Evolutionary conservation across 92 coral and sea anemone genomes (phyloP), one percentile per base, ranked within the genome.

Genomic region (Chrysogorgia sp.): DNA sequence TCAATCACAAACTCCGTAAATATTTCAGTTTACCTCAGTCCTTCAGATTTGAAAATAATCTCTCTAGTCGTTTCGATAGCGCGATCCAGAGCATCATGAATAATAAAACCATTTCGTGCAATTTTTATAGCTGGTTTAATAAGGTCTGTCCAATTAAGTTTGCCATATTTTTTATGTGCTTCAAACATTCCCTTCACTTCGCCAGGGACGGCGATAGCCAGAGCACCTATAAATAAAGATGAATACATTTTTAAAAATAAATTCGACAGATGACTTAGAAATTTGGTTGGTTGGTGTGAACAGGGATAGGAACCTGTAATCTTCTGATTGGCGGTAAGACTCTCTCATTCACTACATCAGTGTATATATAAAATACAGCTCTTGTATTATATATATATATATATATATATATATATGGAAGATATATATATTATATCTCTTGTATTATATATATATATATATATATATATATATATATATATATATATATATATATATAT

Each of bases 121-220:
- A 72, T 64, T 33, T 56, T 26, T 21, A 72, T 72, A 0, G 79
- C 63, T 2, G 79, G 79, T 34, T 72, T 29, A 35, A 72, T 52
- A 17, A 72, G 79, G 20, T 31, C 33, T 33, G 8, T 34, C 79
- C 79, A 72, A 13, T 32, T 1, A 1, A 72, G 34, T 25, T 72
- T 72, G 24, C 65, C 65, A 53, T 72, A 72, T 32, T 34, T 53
- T 34, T 40, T 53, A 3, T 30, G 34, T 4, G 79, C 79, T 72
- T 72, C 79, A 59, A 53, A 52, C 79, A 55, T 72, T 31, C 79
- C 79, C 20, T 28, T 53, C 6, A 72, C 79, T 28, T 72, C 79
- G 2, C 79, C 79, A 0, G 79, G 79, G 10, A 72, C 79, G 21
- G 79, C 79, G 26, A 72, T 72, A 1, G 79, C 65, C 65, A 72